phyloP scores from a whole-genome alignment of 2,888 invertebrate genomes.

The Dascillus cervinus region DNA sequence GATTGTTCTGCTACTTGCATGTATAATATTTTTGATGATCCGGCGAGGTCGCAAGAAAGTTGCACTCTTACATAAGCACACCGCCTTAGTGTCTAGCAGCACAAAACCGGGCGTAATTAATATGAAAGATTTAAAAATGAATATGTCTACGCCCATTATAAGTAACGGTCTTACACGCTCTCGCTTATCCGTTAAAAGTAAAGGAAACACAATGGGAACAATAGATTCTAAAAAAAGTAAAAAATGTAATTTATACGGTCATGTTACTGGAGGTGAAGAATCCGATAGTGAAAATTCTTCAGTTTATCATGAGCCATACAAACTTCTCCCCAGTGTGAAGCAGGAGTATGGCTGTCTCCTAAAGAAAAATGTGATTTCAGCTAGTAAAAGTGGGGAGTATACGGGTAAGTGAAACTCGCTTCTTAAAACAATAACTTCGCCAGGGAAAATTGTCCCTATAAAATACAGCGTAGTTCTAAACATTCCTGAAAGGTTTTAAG shows the following conservation, averaged over 20 bases:
- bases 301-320: conserved; percentile 51
- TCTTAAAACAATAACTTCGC: too few species aligned
- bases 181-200: conserved; percentile 43
- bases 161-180: conserved; percentile 48
- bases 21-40: conserved; percentile 58
- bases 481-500: too few species aligned
- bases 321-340: conserved; percentile 44
- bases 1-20: conserved; percentile 55
- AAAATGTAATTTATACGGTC: conserved; percentile 43
- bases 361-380: conserved; percentile 44
- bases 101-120: conserved; percentile 50
- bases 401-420: conserved; percentile 35
- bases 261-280: conserved; percentile 44
- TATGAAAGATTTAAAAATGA: conserved; percentile 51
- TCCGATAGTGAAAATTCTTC: conserved; percentile 51
- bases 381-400: conserved; percentile 49
- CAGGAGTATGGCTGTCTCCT: conserved; percentile 46
- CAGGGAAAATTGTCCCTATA: too few species aligned
- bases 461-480: too few species aligned
- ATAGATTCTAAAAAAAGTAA: conserved; percentile 36
- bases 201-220: conserved; percentile 32
- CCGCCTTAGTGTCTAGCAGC: conserved; percentile 50
- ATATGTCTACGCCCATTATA: conserved; percentile 50
- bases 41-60: conserved; percentile 55
- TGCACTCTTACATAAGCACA: conserved; percentile 55